Evolutionary conservation across 2,888 invertebrate species (phyloP).

Genomic region (Brassicogethes aeneus): DNA sequence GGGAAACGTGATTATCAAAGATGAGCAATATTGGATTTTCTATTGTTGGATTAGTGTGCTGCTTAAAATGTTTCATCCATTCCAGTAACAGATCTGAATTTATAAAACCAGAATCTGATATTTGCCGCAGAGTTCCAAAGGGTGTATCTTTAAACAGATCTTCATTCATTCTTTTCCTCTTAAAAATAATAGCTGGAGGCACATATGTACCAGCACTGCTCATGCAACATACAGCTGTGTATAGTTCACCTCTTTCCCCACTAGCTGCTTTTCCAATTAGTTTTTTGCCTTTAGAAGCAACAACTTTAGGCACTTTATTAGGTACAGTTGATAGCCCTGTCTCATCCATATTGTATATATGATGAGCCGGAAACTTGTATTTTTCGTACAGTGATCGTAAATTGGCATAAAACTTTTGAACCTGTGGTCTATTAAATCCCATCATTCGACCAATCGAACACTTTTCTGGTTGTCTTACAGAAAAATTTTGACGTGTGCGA

Average conservation of each 20-base stretch:
- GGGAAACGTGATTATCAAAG: no score
- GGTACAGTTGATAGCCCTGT: conserved; percentile 22
- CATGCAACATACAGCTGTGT: conserved; percentile 22
- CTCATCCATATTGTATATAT: no score
- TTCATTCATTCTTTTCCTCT: conserved; percentile 17
- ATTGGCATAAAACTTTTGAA: not conserved
- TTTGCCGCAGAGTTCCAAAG: no score
- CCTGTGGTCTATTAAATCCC: not conserved
- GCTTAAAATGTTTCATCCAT: no score
- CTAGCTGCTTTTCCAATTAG: conserved; percentile 20
- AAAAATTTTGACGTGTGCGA: not conserved
- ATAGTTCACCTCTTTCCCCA: conserved; percentile 19
- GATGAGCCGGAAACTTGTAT: conserved; percentile 15
- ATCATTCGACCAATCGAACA: not conserved
- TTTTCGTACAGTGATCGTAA: conserved; percentile 1
- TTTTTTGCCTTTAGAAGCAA: no score
- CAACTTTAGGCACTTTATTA: conserved; percentile 22
- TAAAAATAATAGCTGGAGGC: conserved; percentile 26
- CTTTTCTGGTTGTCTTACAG: conserved; percentile 1
- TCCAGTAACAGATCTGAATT: no score
- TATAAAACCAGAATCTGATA: no score
- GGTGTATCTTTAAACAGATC: no score
- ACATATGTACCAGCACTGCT: no score
- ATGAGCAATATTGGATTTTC: no score
- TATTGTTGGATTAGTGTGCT: no score